Evolutionary conservation across 2,888 invertebrate genomes (phyloP).

Genomic region (Cyaniris semiargus): DNA sequence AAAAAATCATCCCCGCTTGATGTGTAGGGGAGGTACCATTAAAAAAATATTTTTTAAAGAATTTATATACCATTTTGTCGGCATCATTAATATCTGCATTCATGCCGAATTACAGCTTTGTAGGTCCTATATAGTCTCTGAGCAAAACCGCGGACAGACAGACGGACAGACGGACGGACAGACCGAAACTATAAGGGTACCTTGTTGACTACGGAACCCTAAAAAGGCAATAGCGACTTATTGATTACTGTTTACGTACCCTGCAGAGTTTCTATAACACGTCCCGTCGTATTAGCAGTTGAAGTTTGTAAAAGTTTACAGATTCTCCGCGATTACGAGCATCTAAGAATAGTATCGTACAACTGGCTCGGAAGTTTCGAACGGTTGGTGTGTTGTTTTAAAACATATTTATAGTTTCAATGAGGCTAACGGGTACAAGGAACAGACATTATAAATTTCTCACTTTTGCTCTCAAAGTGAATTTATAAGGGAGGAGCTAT

Average conservation of each 20-base stretch:
- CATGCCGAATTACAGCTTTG: no score
- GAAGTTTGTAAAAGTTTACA: slow-evolving; percentile 23
- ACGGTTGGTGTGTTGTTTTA: slow-evolving; percentile 33
- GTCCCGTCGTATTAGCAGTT: slow-evolving; percentile 15
- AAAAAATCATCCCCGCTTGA: no score
- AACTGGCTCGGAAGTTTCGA: slow-evolving; percentile 21
- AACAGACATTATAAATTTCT: slow-evolving; percentile 38
- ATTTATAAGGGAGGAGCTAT: slow-evolving; percentile 22
- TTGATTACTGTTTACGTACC: background rate
- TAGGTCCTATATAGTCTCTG: no score
- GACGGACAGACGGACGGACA: no score
- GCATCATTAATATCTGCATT: no score
- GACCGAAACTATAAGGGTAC: no score
- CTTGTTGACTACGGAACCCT: no score
- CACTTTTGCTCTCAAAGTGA: slow-evolving; percentile 32
- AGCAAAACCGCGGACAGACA: no score
- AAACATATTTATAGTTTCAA: slow-evolving; percentile 37
- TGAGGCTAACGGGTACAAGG: slow-evolving; percentile 37
- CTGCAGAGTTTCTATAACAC: background rate
- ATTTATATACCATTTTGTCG: no score
- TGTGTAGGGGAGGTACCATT: no score
- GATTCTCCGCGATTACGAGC: slow-evolving; percentile 13
- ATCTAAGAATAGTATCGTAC: slow-evolving; percentile 27
- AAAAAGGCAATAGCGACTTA: no score
- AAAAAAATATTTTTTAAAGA: no score